Evolutionary conservation across 2,888 invertebrate species (phyloP), one percentile per base, ranked within the genome.

Genomic region (Odontocerum albicorne): DNA sequence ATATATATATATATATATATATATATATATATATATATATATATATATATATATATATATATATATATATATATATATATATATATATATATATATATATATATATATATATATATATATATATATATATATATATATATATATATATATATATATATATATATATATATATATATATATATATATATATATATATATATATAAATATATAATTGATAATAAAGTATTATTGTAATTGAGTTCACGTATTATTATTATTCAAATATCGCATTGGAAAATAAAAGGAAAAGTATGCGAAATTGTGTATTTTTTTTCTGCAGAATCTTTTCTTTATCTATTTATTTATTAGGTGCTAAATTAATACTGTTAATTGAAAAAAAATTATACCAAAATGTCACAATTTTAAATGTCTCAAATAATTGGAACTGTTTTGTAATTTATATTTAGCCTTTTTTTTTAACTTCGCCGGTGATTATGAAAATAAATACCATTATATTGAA

Each of bases 291-390:
- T n/a, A n/a, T n/a, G n/a, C n/a, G n/a, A n/a, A n/a, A n/a, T n/a
- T n/a, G n/a, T n/a, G n/a, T n/a, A n/a, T n/a, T n/a, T n/a, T n/a
- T n/a, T n/a, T n/a, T n/a, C n/a, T n/a, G n/a, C n/a, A n/a, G n/a
- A n/a, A n/a, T n/a, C n/a, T n/a, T 27, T 27, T 72, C 75, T 74
- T 75, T 75, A 76, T 76, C 75, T 76, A 75, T 76, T 77, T 76
- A 73, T 77, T 76, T 74, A 74, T 74, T 75, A 72, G 77, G 74
- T 76, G 74, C 75, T 73, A 74, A 76, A 76, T 76, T 75, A 74
- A 74, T 76, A 75, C 74, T 75, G 36, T 74, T 77, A 76, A 76
- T 74, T 75, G 75, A 76, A 32, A 35, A 36, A 21, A 76, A 73
- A 69, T 75, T 22, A 35, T 44, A 49, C 55, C 40, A 39, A 56